These are phyloP conservation scores for Ectobius pallidus DNA, from an alignment of 2,888 invertebrate species.

Conservation along the genomic window DNA sequence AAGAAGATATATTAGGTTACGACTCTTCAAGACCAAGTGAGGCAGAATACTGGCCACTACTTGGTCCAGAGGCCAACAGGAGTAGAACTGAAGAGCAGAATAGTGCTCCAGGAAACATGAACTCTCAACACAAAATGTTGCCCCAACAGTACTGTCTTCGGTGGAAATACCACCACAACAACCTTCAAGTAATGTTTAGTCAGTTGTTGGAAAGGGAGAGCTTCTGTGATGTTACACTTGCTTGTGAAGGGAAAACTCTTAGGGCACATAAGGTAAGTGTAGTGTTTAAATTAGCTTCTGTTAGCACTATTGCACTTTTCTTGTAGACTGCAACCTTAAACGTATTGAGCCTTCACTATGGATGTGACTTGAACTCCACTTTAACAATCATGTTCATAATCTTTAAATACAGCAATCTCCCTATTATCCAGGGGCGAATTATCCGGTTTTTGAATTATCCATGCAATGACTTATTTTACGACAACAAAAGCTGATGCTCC, in stretches of 20 bases:
- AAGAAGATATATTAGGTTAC: constrained; percentile 5
- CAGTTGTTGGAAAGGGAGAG: constrained; percentile 85
- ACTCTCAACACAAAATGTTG: constrained; percentile 62
- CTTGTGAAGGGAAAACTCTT: constrained; percentile 81
- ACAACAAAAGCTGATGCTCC: too few relatives aligned
- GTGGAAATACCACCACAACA: constrained; percentile 93
- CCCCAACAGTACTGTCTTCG: constrained; percentile 90
- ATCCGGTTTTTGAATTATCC: too few relatives aligned
- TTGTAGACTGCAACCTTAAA: too few relatives aligned
- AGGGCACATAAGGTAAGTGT: constrained; percentile 71
- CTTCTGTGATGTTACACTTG: constrained; percentile 89
- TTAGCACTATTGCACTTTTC: too few relatives aligned
- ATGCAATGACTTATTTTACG: too few relatives aligned
- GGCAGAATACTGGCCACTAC: constrained; percentile 2
- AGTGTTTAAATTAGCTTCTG: too few relatives aligned
- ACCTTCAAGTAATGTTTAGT: constrained; percentile 88
- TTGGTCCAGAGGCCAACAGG: neutral
- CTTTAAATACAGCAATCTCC: too few relatives aligned
- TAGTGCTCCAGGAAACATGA: constrained; percentile 28
- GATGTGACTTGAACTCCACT: too few relatives aligned
- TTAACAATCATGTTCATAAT: too few relatives aligned
- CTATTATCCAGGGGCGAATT: too few relatives aligned
- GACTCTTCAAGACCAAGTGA: neutral
- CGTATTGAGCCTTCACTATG: too few relatives aligned
- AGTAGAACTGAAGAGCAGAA: neutral